These are phyloP conservation scores for Procambarus clarkii DNA, from an alignment of 1,140 invertebrate species.

Conservation along the genomic window DNA sequence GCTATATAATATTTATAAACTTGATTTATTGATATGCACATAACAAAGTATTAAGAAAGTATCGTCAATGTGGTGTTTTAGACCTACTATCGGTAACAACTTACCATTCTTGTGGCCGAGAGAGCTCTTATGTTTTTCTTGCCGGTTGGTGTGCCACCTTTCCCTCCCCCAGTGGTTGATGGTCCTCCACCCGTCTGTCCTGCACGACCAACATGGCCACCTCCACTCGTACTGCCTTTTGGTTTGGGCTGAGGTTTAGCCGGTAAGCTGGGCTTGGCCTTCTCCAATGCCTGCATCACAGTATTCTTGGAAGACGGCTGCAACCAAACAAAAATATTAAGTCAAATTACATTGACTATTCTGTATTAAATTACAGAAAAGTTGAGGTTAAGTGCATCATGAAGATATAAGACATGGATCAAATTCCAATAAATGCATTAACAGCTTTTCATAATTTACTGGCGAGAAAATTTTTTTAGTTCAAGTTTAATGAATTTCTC, in stretches of 20 bases:
- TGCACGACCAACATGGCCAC: neutral
- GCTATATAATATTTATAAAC: too few species aligned
- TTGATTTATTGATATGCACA: too few species aligned
- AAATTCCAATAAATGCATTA: too few species aligned
- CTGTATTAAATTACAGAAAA: too few species aligned
- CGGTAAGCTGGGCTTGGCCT: constrained; percentile 88
- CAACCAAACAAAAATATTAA: neutral
- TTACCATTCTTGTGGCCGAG: constrained; percentile 58
- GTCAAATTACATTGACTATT: too few species aligned
- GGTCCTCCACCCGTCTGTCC: constrained; percentile 17
- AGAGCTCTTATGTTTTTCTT: constrained; percentile 48
- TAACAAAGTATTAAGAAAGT: too few species aligned
- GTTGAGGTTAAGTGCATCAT: too few species aligned
- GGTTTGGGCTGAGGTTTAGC: constrained; percentile 82
- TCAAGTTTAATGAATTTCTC: too few species aligned
- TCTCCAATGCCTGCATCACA: constrained; percentile 88
- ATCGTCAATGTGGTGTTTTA: too few species aligned
- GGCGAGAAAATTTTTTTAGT: too few species aligned
- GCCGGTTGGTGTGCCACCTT: constrained; percentile 45
- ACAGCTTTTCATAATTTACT: too few species aligned
- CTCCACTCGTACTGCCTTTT: constrained; percentile 45
- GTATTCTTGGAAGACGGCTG: constrained; percentile 89
- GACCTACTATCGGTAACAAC: neutral
- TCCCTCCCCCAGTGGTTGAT: constrained; percentile 52
- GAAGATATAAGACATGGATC: too few species aligned